These are phyloP conservation scores for Mirounga angustirostris DNA, from an alignment of 2,113 vertebrate species.

Conservation along the genomic window DNA sequence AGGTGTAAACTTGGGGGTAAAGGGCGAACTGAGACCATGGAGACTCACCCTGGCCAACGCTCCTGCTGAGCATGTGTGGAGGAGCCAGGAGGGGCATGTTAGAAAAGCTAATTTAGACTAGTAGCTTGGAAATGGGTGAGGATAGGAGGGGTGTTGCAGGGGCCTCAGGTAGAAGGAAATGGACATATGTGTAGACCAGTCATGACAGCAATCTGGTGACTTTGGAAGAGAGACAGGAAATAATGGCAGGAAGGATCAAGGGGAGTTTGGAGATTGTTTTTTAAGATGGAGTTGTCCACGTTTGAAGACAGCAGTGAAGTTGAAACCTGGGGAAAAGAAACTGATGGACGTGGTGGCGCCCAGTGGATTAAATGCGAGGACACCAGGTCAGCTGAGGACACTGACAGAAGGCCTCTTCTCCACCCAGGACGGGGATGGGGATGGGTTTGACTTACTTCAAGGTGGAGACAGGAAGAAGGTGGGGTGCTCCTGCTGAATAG, in stretches of 20 bases:
- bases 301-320: neutral
- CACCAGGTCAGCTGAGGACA: neutral
- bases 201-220: neutral
- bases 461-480: neutral
- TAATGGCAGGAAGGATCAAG: neutral
- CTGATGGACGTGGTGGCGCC: neutral
- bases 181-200: neutral
- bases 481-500: neutral
- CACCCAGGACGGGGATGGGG: fast-evolving
- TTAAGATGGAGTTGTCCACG: neutral
- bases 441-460: neutral
- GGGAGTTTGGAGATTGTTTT: neutral
- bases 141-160: neutral
- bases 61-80: fast-evolving
- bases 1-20: neutral
- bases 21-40: neutral
- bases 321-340: neutral
- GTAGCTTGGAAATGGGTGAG: neutral
- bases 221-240: neutral
- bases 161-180: neutral
- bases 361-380: neutral
- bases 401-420: neutral
- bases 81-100: neutral
- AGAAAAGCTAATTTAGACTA: neutral
- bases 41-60: neutral